These are phyloP conservation scores for Merluccius polli DNA, from an alignment of 2,797 vertebrate species.

Conservation along the genomic window DNA sequence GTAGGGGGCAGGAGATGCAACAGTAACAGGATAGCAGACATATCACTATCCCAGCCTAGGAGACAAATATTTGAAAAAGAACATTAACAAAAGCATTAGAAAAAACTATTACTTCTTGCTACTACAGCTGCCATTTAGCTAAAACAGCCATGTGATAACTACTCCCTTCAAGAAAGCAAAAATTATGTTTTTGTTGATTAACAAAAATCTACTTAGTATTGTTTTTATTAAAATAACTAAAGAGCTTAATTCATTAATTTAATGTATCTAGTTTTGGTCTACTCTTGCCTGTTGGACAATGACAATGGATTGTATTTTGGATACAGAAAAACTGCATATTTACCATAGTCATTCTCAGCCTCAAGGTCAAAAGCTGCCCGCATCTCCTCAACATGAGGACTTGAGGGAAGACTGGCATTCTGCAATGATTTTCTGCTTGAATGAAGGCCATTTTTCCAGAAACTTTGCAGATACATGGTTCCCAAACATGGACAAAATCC, in stretches of 20 bases:
- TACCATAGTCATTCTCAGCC: background rate
- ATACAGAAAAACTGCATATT: background rate
- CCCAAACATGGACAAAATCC: background rate
- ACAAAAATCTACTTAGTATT: too few species aligned
- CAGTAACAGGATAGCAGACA: constrained; percentile 7
- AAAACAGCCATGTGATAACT: too few species aligned
- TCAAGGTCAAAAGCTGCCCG: background rate
- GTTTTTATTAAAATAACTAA: too few species aligned
- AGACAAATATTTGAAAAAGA: background rate
- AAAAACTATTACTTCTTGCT: too few species aligned
- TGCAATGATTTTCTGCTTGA: background rate
- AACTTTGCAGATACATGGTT: background rate
- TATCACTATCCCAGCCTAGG: too few species aligned
- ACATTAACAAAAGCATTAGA: background rate
- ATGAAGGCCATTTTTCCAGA: background rate
- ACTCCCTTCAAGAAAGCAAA: too few species aligned
- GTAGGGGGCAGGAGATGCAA: too few species aligned
- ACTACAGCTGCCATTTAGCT: too few species aligned
- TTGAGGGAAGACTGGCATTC: background rate
- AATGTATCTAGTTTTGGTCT: too few species aligned
- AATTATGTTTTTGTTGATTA: too few species aligned
- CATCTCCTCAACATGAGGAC: background rate
- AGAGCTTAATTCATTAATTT: too few species aligned
- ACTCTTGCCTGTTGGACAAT: background rate
- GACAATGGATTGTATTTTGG: background rate